A percentile compares a stretch with the other conserved stretches of the same genome.
phyloP scores from a whole-genome alignment of 1,140 invertebrate species.

The Drosophila mayri region DNA sequence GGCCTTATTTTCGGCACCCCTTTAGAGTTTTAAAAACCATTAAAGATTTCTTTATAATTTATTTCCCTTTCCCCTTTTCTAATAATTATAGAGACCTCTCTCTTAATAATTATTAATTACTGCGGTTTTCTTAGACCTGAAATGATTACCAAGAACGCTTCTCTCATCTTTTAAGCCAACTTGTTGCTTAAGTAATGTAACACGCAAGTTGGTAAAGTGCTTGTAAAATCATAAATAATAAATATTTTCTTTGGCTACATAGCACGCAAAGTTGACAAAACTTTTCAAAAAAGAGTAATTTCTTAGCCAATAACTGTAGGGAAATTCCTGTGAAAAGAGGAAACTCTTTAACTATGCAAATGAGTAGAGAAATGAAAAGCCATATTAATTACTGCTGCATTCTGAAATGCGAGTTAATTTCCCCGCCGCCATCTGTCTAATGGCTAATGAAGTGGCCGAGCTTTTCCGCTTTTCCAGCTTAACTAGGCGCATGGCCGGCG shows the following conservation, averaged over 20 bases:
- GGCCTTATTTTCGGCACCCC: too few relatives aligned
- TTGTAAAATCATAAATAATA: conserved; percentile 8
- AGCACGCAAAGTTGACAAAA: conserved; percentile 25
- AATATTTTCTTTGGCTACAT: neutral
- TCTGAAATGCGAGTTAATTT: conserved; percentile 18
- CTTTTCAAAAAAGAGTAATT: conserved; percentile 1
- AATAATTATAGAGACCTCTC: neutral
- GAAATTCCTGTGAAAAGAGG: neutral
- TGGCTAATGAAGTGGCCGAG: conserved; percentile 41
- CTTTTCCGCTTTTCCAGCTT: conserved; percentile 20
- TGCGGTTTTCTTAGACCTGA: neutral
- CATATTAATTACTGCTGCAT: conserved; percentile 36
- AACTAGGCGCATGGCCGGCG: conserved; percentile 26
- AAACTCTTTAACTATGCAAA: conserved; percentile 8
- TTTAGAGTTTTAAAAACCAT: too few relatives aligned
- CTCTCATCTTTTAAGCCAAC: conserved; percentile 1
- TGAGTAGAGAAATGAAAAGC: conserved; percentile 11
- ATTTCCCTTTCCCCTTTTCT: neutral
- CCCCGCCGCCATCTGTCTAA: conserved; percentile 25
- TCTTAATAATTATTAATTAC: conserved; percentile 9
- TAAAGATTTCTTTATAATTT: neutral
- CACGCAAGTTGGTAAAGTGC: conserved; percentile 15
- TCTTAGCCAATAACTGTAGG: neutral
- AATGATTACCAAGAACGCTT: neutral
- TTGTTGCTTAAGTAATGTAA: conserved; percentile 23